Base-by-base conservation (phyloP, 2,797 vertebrate genomes). In the Ambastaia sidthimunki region DNA sequence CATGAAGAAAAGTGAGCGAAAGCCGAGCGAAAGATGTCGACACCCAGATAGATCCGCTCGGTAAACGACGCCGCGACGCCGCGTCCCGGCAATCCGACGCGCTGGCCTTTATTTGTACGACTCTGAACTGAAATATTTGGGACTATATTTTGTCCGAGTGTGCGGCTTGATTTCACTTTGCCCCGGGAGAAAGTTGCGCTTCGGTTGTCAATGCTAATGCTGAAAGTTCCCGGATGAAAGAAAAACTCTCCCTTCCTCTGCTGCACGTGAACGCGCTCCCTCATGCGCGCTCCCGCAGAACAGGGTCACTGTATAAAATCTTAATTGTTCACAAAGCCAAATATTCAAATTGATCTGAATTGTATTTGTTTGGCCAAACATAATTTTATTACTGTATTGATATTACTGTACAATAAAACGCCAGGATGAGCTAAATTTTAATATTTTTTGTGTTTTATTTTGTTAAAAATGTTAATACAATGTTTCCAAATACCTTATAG, bases 161-260 rank as follows among this genome's bases (percentile, higher is more conserved):
- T 91, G 95, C 95, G 95, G 94, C 93, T 95, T 94, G 94, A 96
- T 95, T 96, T 95, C 96, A 94, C 96, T 96, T 95, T 93, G 94
- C 93, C 94, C 91, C 89, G 73, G 92, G 88, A 91, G 94, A 94
- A 94, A 95, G 96, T 96, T 95, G 96, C 93, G 96, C 94, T 94
- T 91, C 94, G 92, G 95, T 94, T 94, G 93, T 88, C 94, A 93
- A 95, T 94, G 95, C 94, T 96, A 92, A 96, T 95, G 93, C 94
- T 86, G 90, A 92, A 81, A 93, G 93, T 96, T 93, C 96, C 96
- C 96, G 96, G 96, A 97, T 87, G 87, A 87, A 89, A 82, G 85
- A 82, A 74, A 88, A 84, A 80, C 88, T 90, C 85, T 88, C 83
- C 78, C 77, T 76, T 81, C 70, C 72, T 52, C 83, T 70, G 66